Base-by-base conservation (phyloP, 2,797 vertebrate species). In the Perodicticus potto region DNA sequence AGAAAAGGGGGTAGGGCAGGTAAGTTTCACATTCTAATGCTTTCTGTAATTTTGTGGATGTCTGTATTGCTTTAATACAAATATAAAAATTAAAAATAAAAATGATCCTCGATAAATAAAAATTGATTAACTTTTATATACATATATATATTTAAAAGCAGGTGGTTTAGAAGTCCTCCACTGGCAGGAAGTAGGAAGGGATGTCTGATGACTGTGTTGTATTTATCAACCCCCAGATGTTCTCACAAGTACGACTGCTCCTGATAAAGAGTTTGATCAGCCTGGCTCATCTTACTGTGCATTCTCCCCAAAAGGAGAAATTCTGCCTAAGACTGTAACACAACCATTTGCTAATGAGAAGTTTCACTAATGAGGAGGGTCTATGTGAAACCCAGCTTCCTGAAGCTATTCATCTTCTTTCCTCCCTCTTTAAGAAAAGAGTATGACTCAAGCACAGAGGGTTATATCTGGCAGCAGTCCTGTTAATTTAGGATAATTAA, bases 401-500 rank as follows among this genome's bases (percentile, higher is more conserved):
- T 95, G 63, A 45, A 76, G 93, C 65, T 69, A 59, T 95, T 96
- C 77, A 76, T 90, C 94, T 88, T 40, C 72, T 89, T 97, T 77
- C 95, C 87, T 34, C 61, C 73, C 94, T 86, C 81, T 76, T 95
- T 86, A 97, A 98, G 73, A 59, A 95, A 69, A 45, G 86, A 89
- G 53, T 93, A 89, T 89, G 85, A 97, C 96, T 96, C 94, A 93
- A 95, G 73, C 81, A 97, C 80, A 67, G 77, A 96, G 95, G 86
- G 72, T 78, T 97, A 74, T 96, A 91, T 97, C 96, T 96, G 97
- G 96, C 96, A 95, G 65, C 93, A 97, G 93, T 77, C 12, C 45
- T 97, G 89, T 97, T 98, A 96, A 98, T 97, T 97, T 91, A 85
- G 70, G 76, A 97, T 98, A 98, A 98, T 98, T 98, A 98, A 97